These are phyloP conservation scores for Varecia variegata DNA, from an alignment of 2,797 vertebrate species.

Conservation along the genomic window DNA sequence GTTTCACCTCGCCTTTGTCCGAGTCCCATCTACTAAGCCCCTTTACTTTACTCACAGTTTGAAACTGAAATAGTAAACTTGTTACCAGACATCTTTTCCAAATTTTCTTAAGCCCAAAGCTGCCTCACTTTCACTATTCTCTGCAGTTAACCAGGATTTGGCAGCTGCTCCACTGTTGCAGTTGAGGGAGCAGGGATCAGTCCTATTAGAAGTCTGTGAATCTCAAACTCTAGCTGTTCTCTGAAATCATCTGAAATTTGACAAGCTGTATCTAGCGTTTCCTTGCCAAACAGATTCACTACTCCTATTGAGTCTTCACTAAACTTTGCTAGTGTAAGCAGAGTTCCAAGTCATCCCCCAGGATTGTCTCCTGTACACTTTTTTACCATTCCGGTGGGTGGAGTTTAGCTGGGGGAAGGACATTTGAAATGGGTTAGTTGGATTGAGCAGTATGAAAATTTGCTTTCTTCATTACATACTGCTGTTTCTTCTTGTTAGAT, in stretches of 20 bases:
- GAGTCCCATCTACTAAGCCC: slow-evolving; percentile 11
- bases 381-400: not conserved
- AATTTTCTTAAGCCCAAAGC: slow-evolving; percentile 40
- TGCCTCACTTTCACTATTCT: slow-evolving; percentile 47
- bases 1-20: slow-evolving; percentile 26
- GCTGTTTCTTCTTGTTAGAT: slow-evolving; percentile 68
- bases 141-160: slow-evolving; percentile 44
- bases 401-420: slow-evolving; percentile 45
- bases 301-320: slow-evolving; percentile 23
- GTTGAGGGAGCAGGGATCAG: slow-evolving; percentile 18
- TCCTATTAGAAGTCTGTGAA: slow-evolving; percentile 52
- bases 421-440: slow-evolving; percentile 47
- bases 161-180: slow-evolving; percentile 11
- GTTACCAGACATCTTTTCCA: slow-evolving; percentile 21
- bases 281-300: slow-evolving; percentile 25
- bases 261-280: slow-evolving; percentile 39
- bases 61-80: slow-evolving; percentile 53
- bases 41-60: not conserved
- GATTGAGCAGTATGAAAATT: slow-evolving; percentile 61
- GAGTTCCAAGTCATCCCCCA: not conserved
- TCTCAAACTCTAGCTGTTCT: slow-evolving; percentile 48
- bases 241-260: slow-evolving; percentile 35
- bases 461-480: slow-evolving; percentile 63
- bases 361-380: not conserved
- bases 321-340: slow-evolving; percentile 49